phyloP scores from a whole-genome alignment of 2,888 invertebrate genomes.

The Dysmachus trigonus region DNA sequence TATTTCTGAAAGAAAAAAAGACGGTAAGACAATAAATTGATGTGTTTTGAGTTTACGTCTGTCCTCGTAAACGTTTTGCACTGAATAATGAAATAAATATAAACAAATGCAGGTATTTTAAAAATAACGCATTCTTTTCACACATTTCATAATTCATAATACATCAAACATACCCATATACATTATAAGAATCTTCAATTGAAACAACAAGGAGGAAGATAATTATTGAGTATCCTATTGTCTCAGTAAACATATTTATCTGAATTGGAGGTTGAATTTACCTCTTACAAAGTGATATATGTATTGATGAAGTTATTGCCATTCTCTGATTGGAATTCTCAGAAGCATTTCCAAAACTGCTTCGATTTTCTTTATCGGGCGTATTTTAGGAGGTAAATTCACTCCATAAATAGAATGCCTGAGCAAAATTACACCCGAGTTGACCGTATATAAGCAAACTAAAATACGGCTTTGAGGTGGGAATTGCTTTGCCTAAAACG shows the following conservation, averaged over 20 bases:
- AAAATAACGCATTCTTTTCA: too few species aligned
- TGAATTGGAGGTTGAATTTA: background rate
- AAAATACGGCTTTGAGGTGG: background rate
- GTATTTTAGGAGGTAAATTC: background rate
- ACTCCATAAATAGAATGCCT: background rate
- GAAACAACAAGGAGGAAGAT: background rate
- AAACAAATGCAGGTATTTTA: too few species aligned
- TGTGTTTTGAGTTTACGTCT: too few species aligned
- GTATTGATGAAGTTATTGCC: background rate
- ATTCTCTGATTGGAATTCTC: background rate
- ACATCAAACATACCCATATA: background rate
- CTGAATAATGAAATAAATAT: too few species aligned
- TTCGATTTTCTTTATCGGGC: background rate
- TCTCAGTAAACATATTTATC: background rate
- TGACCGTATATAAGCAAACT: background rate
- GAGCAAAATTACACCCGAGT: background rate
- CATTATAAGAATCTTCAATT: background rate
- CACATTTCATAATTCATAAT: background rate
- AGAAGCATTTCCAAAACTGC: background rate
- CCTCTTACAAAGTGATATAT: background rate
- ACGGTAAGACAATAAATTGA: too few species aligned
- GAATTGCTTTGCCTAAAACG: background rate
- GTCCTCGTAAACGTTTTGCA: too few species aligned
- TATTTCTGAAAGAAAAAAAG: too few species aligned
- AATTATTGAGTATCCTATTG: background rate